Conservation (phyloP, 1,140 invertebrate species). For the Drosophila persimilis region DNA sequence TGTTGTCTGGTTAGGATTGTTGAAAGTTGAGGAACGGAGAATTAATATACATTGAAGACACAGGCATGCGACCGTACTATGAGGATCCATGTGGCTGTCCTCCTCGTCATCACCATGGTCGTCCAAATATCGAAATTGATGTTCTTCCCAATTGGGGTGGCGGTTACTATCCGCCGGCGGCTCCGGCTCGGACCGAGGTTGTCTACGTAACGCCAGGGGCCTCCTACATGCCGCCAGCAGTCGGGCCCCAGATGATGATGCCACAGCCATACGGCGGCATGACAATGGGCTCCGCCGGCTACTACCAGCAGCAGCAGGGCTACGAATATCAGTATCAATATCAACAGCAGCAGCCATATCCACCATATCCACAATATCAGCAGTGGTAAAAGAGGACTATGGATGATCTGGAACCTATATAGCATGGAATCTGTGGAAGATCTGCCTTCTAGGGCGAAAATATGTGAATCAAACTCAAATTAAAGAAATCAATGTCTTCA, state of each 20-base stretch:
- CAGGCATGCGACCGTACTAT: conserved; percentile 67
- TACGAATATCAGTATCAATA: conserved; percentile 63
- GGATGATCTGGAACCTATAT: no score
- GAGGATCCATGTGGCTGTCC: conserved; percentile 71
- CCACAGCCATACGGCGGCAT: conserved; percentile 60
- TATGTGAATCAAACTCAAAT: no score
- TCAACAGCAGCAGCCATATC: conserved; percentile 47
- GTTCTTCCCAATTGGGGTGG: conserved; percentile 72
- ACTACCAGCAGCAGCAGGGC: conserved; percentile 64
- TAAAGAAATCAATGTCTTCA: no score
- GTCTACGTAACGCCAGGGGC: conserved; percentile 59
- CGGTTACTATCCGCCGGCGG: conserved; percentile 62
- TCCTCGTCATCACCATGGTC: conserved; percentile 71
- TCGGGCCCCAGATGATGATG: conserved; percentile 39
- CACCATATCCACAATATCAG: conserved; percentile 26
- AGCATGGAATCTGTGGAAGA: no score
- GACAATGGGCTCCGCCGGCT: conserved; percentile 38
- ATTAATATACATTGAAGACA: not conserved
- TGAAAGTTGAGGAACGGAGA: conserved; percentile 7
- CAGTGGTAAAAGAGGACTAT: conserved; percentile 15
- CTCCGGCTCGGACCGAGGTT: conserved; percentile 63
- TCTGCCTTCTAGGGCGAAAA: no score
- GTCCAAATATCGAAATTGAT: conserved; percentile 81
- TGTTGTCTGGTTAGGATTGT: conserved; percentile 37
- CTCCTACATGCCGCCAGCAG: conserved; percentile 38